A percentile compares a stretch with the other conserved stretches of the same genome.
Conservation (phyloP, 2,113 vertebrate genomes). For the Catharus fuscescens region DNA sequence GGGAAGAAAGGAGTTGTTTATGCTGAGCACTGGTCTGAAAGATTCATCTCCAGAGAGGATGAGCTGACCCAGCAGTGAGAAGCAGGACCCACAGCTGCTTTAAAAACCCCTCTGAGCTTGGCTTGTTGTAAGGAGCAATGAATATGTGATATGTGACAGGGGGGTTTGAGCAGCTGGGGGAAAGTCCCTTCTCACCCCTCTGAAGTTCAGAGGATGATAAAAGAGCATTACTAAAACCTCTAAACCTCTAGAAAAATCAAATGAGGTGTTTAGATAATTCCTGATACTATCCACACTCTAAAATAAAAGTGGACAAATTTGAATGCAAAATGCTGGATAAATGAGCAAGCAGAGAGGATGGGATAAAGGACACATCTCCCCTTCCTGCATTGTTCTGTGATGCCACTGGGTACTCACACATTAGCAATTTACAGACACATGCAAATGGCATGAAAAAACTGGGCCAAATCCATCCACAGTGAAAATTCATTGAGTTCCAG, state of each 20-base stretch:
- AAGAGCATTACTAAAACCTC: neutral
- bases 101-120: neutral
- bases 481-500: neutral
- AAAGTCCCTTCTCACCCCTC: neutral
- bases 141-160: neutral
- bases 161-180: neutral
- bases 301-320: neutral
- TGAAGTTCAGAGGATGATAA: neutral
- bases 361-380: neutral
- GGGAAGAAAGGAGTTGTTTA: neutral
- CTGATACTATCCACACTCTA: neutral
- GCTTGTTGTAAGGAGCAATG: neutral
- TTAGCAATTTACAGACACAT: neutral
- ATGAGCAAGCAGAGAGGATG: neutral
- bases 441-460: neutral
- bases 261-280: neutral
- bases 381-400: neutral
- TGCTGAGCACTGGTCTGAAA: neutral
- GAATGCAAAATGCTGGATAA: neutral
- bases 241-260: neutral
- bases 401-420: neutral
- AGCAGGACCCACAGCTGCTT: neutral
- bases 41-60: neutral
- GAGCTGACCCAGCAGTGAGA: neutral
- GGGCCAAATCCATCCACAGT: neutral